These are phyloP conservation scores for Masnerella sp. DNA, from an alignment of 2,888 invertebrate species.

Conservation along the genomic window DNA sequence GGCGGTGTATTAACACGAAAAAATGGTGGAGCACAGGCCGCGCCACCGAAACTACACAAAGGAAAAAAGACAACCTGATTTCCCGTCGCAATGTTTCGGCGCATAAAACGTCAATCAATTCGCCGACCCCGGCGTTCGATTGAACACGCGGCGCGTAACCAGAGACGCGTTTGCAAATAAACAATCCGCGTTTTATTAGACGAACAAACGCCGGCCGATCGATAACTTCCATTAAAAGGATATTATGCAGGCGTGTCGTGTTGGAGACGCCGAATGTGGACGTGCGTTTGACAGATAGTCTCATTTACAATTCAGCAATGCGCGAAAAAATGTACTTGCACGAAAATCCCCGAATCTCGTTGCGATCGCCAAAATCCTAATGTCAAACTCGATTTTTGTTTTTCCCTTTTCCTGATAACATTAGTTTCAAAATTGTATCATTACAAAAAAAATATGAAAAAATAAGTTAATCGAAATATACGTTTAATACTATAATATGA, in stretches of 20 bases:
- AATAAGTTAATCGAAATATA: too few species aligned
- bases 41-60: conserved; percentile 31
- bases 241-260: conserved; percentile 45
- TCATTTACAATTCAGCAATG: conserved; percentile 49
- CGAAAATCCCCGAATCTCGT: conserved; percentile 13
- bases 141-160: conserved; percentile 28
- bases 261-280: conserved; percentile 30
- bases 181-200: conserved; percentile 56
- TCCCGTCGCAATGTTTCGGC: conserved; percentile 35
- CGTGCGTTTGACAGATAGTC: conserved; percentile 41
- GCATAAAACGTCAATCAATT: conserved; percentile 50
- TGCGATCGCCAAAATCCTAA: too few species aligned
- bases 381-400: too few species aligned
- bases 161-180: conserved; percentile 45
- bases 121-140: conserved; percentile 37
- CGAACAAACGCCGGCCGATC: conserved; percentile 41
- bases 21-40: not conserved
- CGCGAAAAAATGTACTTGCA: conserved; percentile 24
- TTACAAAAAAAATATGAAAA: too few species aligned
- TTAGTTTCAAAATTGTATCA: too few species aligned
- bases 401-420: too few species aligned
- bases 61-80: conserved; percentile 55
- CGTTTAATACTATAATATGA: too few species aligned
- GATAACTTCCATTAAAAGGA: conserved; percentile 57
- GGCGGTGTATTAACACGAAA: too few species aligned